phyloP scores from a whole-genome alignment of 1,140 invertebrate species.

The Drosophila aff. region DNA sequence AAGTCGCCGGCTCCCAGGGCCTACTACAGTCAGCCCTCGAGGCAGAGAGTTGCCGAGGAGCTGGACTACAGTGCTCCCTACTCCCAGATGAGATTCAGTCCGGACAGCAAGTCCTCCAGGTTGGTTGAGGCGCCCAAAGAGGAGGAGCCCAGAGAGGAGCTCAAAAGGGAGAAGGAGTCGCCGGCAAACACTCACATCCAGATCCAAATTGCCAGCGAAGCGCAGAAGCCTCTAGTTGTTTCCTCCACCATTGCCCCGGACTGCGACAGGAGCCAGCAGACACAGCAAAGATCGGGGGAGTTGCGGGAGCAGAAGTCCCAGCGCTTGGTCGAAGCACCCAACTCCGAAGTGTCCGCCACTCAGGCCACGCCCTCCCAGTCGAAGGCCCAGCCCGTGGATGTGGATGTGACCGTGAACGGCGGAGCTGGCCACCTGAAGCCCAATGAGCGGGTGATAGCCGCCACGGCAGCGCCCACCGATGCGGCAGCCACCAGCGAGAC shows the following conservation, averaged over 20 bases:
- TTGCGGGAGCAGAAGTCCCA: slow-evolving; percentile 51
- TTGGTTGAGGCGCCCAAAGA: slow-evolving; percentile 39
- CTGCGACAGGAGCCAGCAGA: slow-evolving; percentile 43
- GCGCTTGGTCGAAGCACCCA: slow-evolving; percentile 76
- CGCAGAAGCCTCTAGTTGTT: slow-evolving; percentile 58
- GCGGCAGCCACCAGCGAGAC: slow-evolving; percentile 86
- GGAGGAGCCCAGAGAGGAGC: slow-evolving; percentile 2
- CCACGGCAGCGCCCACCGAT: slow-evolving; percentile 86
- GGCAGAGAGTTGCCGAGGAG: slow-evolving; percentile 58
- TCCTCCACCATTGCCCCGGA: slow-evolving; percentile 69
- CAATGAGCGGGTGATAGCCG: slow-evolving; percentile 86
- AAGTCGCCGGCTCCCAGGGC: slow-evolving; percentile 37
- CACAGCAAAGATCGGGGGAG: slow-evolving; percentile 20
- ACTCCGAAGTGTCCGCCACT: slow-evolving; percentile 86
- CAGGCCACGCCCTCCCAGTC: slow-evolving; percentile 80
- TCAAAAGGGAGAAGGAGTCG: slow-evolving; percentile 13
- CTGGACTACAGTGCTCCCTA: slow-evolving; percentile 79
- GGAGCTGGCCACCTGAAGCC: slow-evolving; percentile 78
- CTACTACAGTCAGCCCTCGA: slow-evolving; percentile 55
- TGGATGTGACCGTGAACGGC: slow-evolving; percentile 68
- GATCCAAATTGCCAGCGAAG: slow-evolving; percentile 69
- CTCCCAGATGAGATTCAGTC: slow-evolving; percentile 71
- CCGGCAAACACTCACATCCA: slow-evolving; percentile 68
- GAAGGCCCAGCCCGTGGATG: slow-evolving; percentile 53
- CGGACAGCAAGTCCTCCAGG: slow-evolving; percentile 55